Conservation (phyloP, 2,888 invertebrate species). For the Liposcelis brunnea region DNA sequence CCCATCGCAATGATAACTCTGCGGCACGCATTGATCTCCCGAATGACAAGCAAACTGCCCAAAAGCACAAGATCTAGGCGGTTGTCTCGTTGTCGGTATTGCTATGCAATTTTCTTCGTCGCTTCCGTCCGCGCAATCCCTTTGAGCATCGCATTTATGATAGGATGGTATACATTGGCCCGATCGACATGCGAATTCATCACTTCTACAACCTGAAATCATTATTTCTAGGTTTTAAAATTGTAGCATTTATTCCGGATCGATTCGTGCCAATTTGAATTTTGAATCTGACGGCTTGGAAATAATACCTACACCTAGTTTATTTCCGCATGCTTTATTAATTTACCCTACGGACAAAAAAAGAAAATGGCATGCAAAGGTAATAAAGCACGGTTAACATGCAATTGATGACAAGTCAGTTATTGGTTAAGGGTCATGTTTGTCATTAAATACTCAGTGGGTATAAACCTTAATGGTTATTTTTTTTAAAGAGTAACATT, state of each 20-base stretch:
- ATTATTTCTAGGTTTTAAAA: conserved; percentile 6
- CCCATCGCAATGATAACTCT: conserved; percentile 32
- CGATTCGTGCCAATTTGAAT: neutral
- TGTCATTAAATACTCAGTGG: too few relatives aligned
- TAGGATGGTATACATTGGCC: conserved; percentile 39
- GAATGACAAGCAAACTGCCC: conserved; percentile 26
- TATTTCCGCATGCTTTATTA: too few relatives aligned
- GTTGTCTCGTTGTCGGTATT: conserved; percentile 12
- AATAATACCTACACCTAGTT: too few relatives aligned
- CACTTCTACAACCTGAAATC: conserved; percentile 39
- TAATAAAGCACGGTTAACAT: too few relatives aligned
- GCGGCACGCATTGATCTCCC: conserved; percentile 27
- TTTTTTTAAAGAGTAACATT: too few relatives aligned
- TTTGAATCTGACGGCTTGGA: too few relatives aligned
- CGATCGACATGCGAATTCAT: conserved; percentile 49
- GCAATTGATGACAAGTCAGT: too few relatives aligned
- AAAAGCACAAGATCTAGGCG: conserved; percentile 21
- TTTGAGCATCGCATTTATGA: conserved; percentile 29
- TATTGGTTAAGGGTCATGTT: too few relatives aligned
- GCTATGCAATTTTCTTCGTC: conserved; percentile 20
- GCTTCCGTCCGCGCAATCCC: conserved; percentile 29
- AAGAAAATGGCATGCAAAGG: too few relatives aligned
- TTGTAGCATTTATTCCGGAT: neutral
- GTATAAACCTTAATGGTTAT: too few relatives aligned
- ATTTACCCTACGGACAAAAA: too few relatives aligned